Percentiles rank a stretch among this genome's conserved stretches.
Conservation (phyloP, 2,113 vertebrate species). For the Phoenicopterus ruber region DNA sequence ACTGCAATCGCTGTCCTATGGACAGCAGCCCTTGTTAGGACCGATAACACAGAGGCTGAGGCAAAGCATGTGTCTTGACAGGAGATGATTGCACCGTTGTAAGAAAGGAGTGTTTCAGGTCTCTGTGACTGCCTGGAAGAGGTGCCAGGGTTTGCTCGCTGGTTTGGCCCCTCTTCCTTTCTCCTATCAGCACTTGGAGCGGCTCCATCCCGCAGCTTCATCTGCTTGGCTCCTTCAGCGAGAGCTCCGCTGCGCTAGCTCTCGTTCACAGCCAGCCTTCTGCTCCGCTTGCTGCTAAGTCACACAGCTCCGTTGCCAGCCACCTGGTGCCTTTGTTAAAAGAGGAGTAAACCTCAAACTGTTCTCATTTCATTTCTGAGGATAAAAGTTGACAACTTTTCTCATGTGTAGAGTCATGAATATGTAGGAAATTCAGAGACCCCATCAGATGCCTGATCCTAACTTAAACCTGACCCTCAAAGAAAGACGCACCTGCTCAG, state of each 20-base stretch:
- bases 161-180: background rate
- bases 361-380: background rate
- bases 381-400: background rate
- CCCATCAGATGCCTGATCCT: background rate
- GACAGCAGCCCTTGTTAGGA: background rate
- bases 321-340: constrained; percentile 37
- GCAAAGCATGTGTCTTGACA: background rate
- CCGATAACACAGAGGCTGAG: background rate
- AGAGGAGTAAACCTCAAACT: background rate
- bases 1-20: background rate
- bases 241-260: background rate
- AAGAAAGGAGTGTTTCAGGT: background rate
- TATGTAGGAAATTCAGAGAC: background rate
- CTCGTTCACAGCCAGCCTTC: constrained; percentile 34
- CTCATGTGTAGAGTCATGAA: background rate
- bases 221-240: constrained; percentile 21
- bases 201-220: constrained; percentile 14
- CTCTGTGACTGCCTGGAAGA: background rate
- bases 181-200: constrained; percentile 34
- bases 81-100: background rate
- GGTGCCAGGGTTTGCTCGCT: background rate
- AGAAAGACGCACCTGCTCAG: background rate
- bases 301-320: constrained; percentile 1
- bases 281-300: constrained; percentile 46
- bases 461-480: background rate